Evolutionary conservation across 2,888 invertebrate genomes (phyloP), one percentile per base, ranked within the genome.

Genomic region (Parnassius mnemosyne): DNA sequence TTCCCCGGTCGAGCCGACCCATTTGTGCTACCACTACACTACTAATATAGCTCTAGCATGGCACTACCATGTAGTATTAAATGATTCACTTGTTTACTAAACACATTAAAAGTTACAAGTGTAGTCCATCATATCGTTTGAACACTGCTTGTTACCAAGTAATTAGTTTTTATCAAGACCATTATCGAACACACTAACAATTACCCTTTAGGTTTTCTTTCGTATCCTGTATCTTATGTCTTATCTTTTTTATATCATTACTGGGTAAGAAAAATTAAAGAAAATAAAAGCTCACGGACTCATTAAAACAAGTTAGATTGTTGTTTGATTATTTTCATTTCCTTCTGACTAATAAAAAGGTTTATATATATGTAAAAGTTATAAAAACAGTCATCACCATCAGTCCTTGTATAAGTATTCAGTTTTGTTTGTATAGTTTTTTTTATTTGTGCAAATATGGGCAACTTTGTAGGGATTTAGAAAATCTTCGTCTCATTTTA

Each of bases 401-500:
- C 20, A 20, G 20, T 20, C 20, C 2, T 20, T 20, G 3, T 20
- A 20, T 20, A 20, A 7, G 5, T 7, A 7, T 34, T 34, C 34
- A 34, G 34, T 34, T 34, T 34, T 3, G 7, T 34, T 46, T 46
- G 20, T 46, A n/a, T 46, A 3, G 46, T 46, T 46, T 12, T 46
- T 46, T 10, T 46, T 10, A 46, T 46, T 46, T n/a, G 10, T 46
- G n/a, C 46, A 46, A 3, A n/a, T 46, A 42, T 42, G 9, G 16
- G 54, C 60, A 60, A 50, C 44, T 13, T 54, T 54, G 60, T 54
- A 25, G 11, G 11, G 5, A 34, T 60, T 55, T 54, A 43, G 11
- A 43, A 60, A 49, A 47, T 25, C 9, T n/a, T 10, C 43, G 49
- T 13, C 10, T 16, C 10, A 42, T 60, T 60, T 60, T 42, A 53